Base-by-base conservation (phyloP, 2,113 vertebrate genomes). In the Grallaria varia region DNA sequence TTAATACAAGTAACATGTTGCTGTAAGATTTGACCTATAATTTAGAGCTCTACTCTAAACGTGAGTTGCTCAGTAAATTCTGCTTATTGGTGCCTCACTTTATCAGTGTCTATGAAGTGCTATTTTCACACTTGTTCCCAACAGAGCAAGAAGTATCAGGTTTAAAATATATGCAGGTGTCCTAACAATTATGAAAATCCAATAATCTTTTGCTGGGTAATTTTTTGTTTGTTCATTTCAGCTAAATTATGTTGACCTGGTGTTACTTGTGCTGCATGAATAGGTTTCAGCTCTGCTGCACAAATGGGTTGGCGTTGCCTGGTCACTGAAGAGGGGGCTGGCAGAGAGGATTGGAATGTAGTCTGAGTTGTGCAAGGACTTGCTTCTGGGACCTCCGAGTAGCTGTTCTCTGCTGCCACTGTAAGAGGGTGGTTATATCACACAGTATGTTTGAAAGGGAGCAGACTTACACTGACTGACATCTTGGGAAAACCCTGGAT, bases 161-260 rank as follows among this genome's bases (percentile, higher is more conserved):
- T 84, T 89, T 67, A 77, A 84, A 81, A 33, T 35, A 12, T 4
- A 8, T 63, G 37, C 62, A 58, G 31, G 2, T 33, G 28, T 40
- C 10, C 24, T 47, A 50, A 49, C 1, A 4, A 14, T 55, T 92
- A 4, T 35, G n/a, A 42, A 87, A 79, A 56, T 23, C 24, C 0
- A 0, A 2, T 62, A 0, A 23, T 37, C 14, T 60, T 67, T 52
- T 39, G 1, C 27, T 63, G 23, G 4, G 1, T 62, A 5, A 10
- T 10, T 58, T 71, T 24, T 60, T 14, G 23, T 35, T 74, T 33
- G 3, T 66, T 79, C n/a, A 2, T 45, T 81, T 82, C 47, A 60
- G 35, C 18, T 60, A 44, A 28, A 37, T 59, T 50, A 22, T 17
- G 17, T 84, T 84, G 52, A 10, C 20, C 13, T 40, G 7, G 6